Base-by-base conservation (phyloP, 1,140 invertebrate genomes). In the Marisa cornuarietis region DNA sequence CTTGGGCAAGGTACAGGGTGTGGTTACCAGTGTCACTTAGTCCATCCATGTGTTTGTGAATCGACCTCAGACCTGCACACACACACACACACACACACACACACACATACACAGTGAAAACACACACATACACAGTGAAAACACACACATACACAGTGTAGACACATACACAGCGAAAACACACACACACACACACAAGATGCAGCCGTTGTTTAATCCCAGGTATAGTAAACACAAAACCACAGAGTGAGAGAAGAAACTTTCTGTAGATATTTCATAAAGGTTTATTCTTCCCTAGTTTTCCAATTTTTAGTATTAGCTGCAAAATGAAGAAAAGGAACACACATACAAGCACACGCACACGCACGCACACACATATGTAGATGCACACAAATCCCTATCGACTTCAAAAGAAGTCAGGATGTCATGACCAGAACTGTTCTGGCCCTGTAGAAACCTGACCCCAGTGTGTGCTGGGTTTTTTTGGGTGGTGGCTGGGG, bases 21-120 rank as follows among this genome's bases (percentile, higher is more conserved):
- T 58, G 54, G 54, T 58, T 58, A 18, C 54, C 16, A 18, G 54
- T 14, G 11, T 58, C 54, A 11, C 16, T 58, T 18, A 31, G 18
- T 71, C 26, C 51, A 31, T 42, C 69, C 51, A 18, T 13, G 6
- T 71, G 31, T 42, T 51, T 71, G 31, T 71, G 31, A 20, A 31
- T 22, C n/a, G n/a, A 6, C 51, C 71, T n/a, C 51, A 73, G 22
- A 73, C 71, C 49, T 52, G 54, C 71, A 73, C 52, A 73, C 13
- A 54, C 71, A 73, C 51, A 49, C 71, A 71, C 71, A 71, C 13
- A 71, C 11, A 42, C n/a, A n/a, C n/a, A n/a, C n/a, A n/a, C n/a
- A n/a, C n/a, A n/a, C n/a, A n/a, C n/a, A 52, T 49, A 73, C 71
- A 52, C n/a, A n/a, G n/a, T n/a, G n/a, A n/a, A n/a, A n/a, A n/a